Percentiles rank a stretch among this genome's conserved stretches.
Conservation (phyloP, 1,140 invertebrate species). For the Calephelis nemesis region DNA sequence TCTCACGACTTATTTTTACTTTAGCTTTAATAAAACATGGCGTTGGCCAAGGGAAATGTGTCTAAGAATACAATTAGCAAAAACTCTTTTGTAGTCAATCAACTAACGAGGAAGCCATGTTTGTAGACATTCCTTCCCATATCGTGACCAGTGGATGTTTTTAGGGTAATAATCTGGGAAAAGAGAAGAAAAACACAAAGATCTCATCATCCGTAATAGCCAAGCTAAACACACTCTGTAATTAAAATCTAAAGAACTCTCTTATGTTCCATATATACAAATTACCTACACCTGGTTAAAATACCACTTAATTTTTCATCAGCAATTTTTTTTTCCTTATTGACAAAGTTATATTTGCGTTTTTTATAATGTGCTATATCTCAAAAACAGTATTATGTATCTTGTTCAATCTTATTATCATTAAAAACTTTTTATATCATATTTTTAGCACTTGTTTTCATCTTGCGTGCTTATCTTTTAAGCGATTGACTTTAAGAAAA, state of each 20-base stretch:
- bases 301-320: too few relatives aligned
- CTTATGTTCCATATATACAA: neutral
- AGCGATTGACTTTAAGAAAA: too few relatives aligned
- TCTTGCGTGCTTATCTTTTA: too few relatives aligned
- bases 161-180: constrained; percentile 9
- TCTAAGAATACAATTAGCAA: constrained; percentile 7
- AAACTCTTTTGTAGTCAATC: constrained; percentile 15
- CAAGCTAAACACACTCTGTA: neutral
- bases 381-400: too few relatives aligned
- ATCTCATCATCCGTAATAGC: neutral
- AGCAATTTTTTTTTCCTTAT: too few relatives aligned
- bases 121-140: neutral
- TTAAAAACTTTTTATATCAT: too few relatives aligned
- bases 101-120: neutral
- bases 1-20: constrained; percentile 16
- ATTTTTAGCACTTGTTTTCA: too few relatives aligned
- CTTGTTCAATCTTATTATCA: too few relatives aligned
- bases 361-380: too few relatives aligned
- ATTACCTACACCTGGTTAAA: too few relatives aligned
- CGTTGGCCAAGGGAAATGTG: constrained; percentile 16
- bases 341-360: too few relatives aligned
- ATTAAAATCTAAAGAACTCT: neutral
- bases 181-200: neutral
- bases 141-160: constrained; percentile 5
- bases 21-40: constrained; percentile 15